These are phyloP conservation scores for Scaptomyza cyrtandrae DNA, from an alignment of 2,888 invertebrate species.

Conservation along the genomic window DNA sequence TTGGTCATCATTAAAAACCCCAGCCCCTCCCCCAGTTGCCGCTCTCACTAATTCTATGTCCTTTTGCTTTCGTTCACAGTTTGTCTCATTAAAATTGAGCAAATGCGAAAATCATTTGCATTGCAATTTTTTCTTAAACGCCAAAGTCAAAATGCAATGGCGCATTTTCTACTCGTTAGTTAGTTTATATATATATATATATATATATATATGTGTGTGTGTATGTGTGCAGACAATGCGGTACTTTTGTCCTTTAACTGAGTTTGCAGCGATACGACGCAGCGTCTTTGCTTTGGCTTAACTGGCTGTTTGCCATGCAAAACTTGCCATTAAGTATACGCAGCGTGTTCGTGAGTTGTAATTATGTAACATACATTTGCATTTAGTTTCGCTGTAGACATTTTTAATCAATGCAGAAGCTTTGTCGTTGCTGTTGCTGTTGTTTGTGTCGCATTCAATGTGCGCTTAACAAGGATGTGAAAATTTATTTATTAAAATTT, in stretches of 20 bases:
- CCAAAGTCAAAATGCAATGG: constrained; percentile 36
- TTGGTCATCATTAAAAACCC: background rate
- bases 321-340: constrained; percentile 68
- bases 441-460: constrained; percentile 54
- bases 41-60: constrained; percentile 19
- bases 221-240: constrained; percentile 55
- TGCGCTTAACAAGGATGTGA: constrained; percentile 80
- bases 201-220: constrained; percentile 17
- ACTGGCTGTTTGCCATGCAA: background rate
- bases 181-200: constrained; percentile 17
- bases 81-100: constrained; percentile 69
- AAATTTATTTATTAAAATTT: constrained; percentile 82
- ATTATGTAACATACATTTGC: constrained; percentile 75
- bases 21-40: background rate
- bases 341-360: constrained; percentile 45
- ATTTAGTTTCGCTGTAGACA: constrained; percentile 43
- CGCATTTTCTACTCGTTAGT: constrained; percentile 53
- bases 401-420: constrained; percentile 70
- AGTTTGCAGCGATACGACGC: constrained; percentile 57
- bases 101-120: constrained; percentile 58
- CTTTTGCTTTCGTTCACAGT: constrained; percentile 34
- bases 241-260: constrained; percentile 71
- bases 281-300: constrained; percentile 37
- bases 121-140: constrained; percentile 30
- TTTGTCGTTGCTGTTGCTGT: constrained; percentile 12